These are phyloP conservation scores for Pandemis corylana DNA, from an alignment of 2,888 invertebrate species.

Conservation along the genomic window DNA sequence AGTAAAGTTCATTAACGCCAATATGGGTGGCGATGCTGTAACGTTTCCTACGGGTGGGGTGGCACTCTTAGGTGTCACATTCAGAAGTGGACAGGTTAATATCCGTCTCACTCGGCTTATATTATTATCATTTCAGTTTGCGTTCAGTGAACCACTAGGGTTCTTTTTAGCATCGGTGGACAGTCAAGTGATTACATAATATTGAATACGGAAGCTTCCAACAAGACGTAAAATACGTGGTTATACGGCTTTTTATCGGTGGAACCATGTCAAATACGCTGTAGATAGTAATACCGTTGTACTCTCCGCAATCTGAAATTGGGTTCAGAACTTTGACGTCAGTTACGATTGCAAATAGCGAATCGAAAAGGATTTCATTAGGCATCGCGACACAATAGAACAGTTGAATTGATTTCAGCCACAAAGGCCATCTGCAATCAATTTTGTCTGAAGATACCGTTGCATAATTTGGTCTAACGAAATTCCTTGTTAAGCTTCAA, in stretches of 20 bases:
- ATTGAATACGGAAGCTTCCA: background rate
- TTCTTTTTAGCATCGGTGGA: background rate
- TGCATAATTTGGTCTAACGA: background rate
- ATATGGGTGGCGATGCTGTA: background rate
- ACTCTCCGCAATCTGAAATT: background rate
- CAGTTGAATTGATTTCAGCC: background rate
- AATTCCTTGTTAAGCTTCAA: background rate
- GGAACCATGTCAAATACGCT: background rate
- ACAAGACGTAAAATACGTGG: background rate
- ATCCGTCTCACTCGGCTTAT: background rate
- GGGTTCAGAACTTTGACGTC: slow-evolving; percentile 1
- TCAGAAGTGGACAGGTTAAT: slow-evolving; percentile 1
- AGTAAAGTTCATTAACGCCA: too few relatives aligned
- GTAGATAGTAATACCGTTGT: background rate
- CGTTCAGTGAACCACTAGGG: background rate
- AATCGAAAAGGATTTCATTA: slow-evolving; percentile 11
- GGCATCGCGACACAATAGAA: background rate
- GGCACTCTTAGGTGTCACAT: background rate
- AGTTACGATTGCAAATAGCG: background rate
- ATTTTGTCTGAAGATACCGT: background rate
- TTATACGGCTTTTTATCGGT: background rate
- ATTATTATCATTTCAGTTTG: background rate
- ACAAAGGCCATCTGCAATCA: slow-evolving; percentile 3
- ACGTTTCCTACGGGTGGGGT: background rate
- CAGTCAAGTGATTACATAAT: background rate